A percentile compares a stretch with the other conserved stretches of the same genome.
Evolutionary conservation across 2,888 invertebrate genomes (phyloP).

Genomic region (Oscheius sp.): DNA sequence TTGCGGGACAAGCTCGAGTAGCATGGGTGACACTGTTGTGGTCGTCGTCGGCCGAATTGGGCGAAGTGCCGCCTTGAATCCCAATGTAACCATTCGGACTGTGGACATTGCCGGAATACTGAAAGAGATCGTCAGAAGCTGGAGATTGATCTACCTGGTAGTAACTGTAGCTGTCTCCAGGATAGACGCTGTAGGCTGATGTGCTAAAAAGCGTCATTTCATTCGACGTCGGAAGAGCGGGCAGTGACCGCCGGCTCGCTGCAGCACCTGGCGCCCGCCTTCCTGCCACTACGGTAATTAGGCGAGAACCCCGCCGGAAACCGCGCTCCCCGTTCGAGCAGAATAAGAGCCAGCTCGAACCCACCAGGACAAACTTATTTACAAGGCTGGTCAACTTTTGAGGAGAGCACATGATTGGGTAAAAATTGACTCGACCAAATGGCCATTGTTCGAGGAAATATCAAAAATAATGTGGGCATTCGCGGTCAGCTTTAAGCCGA

Average conservation of each 20-base stretch:
- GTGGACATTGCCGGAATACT: constrained; percentile 49
- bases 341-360: constrained; percentile 1
- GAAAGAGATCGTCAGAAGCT: neutral
- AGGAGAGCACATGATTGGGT: neutral
- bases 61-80: constrained; percentile 46
- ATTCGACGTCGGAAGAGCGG: constrained; percentile 9
- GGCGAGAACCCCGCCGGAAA: constrained; percentile 31
- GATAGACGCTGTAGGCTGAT: constrained; percentile 42
- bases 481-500: no score
- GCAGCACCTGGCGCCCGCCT: constrained; percentile 38
- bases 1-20: constrained; percentile 63
- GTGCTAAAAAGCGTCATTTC: constrained; percentile 38
- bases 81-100: constrained; percentile 37
- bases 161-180: constrained; percentile 42
- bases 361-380: no score
- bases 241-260: constrained; percentile 37
- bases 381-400: neutral
- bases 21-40: constrained; percentile 46
- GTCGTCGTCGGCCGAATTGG: constrained; percentile 53
- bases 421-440: neutral
- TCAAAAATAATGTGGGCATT: no score
- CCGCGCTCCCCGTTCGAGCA: constrained; percentile 29
- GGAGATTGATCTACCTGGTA: constrained; percentile 46
- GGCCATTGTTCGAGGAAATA: no score
- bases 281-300: constrained; percentile 39